Conservation (phyloP, 2,797 vertebrate genomes). For the Hipposideros larvatus region DNA sequence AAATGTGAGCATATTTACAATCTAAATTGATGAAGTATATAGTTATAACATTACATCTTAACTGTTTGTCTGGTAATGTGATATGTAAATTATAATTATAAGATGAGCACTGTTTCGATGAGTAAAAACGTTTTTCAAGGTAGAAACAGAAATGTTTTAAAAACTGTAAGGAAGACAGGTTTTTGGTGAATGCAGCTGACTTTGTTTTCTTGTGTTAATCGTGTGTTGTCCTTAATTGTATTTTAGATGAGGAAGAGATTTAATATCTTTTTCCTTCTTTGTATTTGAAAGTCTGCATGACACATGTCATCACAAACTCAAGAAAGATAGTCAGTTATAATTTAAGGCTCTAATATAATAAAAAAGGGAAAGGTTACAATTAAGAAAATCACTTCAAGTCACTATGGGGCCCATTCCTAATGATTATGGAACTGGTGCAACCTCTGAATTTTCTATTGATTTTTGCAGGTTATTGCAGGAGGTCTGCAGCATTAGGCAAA, state of each 20-base stretch:
- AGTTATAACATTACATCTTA: neutral
- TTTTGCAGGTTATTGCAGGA: conserved; percentile 40
- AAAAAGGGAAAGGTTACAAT: conserved; percentile 71
- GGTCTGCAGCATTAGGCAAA: conserved; percentile 27
- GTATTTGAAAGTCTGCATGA: conserved; percentile 64
- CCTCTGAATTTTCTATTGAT: conserved; percentile 48
- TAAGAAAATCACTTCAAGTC: conserved; percentile 68
- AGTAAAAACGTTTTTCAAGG: neutral
- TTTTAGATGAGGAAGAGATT: conserved; percentile 45
- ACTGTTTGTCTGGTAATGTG: neutral
- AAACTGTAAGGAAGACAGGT: neutral
- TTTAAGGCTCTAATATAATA: conserved; percentile 68
- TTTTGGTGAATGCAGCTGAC: neutral
- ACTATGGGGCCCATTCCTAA: conserved; percentile 47
- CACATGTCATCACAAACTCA: conserved; percentile 21
- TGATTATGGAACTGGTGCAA: conserved; percentile 2
- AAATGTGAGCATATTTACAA: neutral
- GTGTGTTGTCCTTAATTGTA: neutral
- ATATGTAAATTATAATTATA: neutral
- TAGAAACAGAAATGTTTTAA: conserved; percentile 40
- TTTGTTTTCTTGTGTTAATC: neutral
- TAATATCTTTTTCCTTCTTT: conserved; percentile 65
- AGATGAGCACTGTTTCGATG: neutral
- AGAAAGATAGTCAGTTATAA: conserved; percentile 53
- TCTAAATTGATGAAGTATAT: neutral